Base-by-base conservation (phyloP, 2,113 vertebrate species). In the Arenaria interpres region DNA sequence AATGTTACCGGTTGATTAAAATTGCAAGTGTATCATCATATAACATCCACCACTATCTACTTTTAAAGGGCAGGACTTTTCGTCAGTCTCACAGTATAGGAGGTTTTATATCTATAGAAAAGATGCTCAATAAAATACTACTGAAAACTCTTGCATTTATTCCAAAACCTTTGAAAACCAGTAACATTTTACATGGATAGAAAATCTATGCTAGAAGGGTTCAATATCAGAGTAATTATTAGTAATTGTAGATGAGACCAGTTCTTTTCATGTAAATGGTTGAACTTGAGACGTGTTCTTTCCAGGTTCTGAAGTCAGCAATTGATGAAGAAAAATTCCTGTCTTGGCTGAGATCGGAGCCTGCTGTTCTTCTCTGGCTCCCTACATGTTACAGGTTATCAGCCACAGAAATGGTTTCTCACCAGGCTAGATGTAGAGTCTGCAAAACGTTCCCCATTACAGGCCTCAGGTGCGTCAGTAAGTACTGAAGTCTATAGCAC, bases 291-390 rank as follows among this genome's bases (percentile, higher is more conserved):
- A 23, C 4, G 5, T 33, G 10, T 93, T 97, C 73, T 88, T 97
- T 97, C 63, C 94, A 98, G 98, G 97, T 98, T 82, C 57, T 97
- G 84, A 96, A 88, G 88, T 90, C 91, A 53, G 85, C 87, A 23
- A 92, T 98, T 48, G 95, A 81, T 30, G 92, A 97, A 89, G 98
- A 99, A 93, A 98, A 98, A 68, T 98, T 99, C 84, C n/a, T 98
- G 7, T 97, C 97, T 56, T 99, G 99, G 99, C 91, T 99, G 51
- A 97, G 96, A 88, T 98, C 96, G 0, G 98, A 99, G 60, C 98
- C 99, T 18, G 92, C 56, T 41, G 86, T 99, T 96, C 97, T 99
- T 71, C 97, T 98, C 30, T 99, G 99, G 98, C 96, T 99, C 53
- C 98, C 98, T 10, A 98, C 98, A 0, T 96, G 98, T 68, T 97